Evolutionary conservation across 2,888 invertebrate genomes (phyloP).

Genomic region (Ornithoptera priamus): DNA sequence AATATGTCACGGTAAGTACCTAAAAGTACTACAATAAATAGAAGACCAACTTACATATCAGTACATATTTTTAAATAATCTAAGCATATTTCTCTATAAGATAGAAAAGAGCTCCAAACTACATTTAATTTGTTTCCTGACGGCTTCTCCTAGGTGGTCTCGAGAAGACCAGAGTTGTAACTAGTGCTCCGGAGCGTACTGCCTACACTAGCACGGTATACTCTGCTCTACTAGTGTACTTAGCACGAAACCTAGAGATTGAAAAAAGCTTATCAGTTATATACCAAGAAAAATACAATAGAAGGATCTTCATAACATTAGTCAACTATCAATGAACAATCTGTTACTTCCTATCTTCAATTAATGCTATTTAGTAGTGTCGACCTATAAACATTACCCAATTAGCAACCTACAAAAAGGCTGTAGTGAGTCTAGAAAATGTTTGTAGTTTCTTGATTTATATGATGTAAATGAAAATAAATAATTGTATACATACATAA

Average conservation of each 20-base stretch:
- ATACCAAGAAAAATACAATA: constrained; percentile 54
- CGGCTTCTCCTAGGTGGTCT: constrained; percentile 76
- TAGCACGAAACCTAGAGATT: constrained; percentile 81
- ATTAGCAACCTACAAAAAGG: constrained; percentile 42
- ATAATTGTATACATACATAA: constrained; percentile 51
- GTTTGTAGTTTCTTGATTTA: constrained; percentile 38
- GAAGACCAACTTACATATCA: constrained; percentile 75
- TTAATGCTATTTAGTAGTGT: constrained; percentile 75
- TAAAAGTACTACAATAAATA: constrained; percentile 78
- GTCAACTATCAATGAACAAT: constrained; percentile 48
- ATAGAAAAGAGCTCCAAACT: constrained; percentile 65
- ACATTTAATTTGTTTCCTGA: constrained; percentile 71
- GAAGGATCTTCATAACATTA: constrained; percentile 74
- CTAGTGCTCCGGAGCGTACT: constrained; percentile 80
- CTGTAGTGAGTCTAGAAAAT: constrained; percentile 34
- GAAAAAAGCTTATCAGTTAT: constrained; percentile 75
- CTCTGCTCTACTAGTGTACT: constrained; percentile 80
- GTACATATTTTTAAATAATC: constrained; percentile 68
- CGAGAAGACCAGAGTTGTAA: constrained; percentile 74
- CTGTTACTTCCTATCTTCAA: constrained; percentile 50
- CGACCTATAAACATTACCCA: constrained; percentile 44
- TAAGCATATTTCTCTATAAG: constrained; percentile 64
- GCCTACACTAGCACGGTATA: constrained; percentile 78
- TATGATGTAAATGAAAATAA: constrained; percentile 38
- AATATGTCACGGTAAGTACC: constrained; percentile 74